Base-by-base conservation (phyloP, 2,888 invertebrate genomes). In the Dynastes maya region DNA sequence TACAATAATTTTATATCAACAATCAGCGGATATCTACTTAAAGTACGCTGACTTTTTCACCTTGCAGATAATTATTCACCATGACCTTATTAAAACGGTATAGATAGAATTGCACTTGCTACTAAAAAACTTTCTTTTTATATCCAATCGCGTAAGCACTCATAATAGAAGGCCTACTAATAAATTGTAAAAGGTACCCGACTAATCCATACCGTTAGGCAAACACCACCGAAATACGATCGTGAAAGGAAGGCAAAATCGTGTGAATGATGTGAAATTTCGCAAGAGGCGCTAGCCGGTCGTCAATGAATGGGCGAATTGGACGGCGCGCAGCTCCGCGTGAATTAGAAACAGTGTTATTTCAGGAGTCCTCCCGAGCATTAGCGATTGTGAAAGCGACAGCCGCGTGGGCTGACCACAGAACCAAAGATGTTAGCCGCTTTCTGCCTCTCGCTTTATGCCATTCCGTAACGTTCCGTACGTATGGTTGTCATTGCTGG, bases 301-400 rank as follows among this genome's bases (percentile, higher is more conserved):
- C 72, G 40, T 72, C 72, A 72, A 72, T 72, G 72, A 72, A 61
- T 40, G 61, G 40, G 61, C 58, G 71, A 72, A 72, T 11, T 61
- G 16, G 67, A 67, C 45, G 63, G 16, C 65, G 68, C 51, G 49
- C 68, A 16, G 68, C 51, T 68, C 65, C 45, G 63, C 37, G 53
- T 78, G 61, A 75, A 78, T 78, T 78, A 78, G 79, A 79, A 81
- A 81, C 78, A 79, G 77, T 80, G 79, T 80, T 81, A 81, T 79
- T 80, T 81, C 81, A 81, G 81, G 78, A 82, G 81, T 79, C 80
- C 65, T 51, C 27, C 49, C 58, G 61, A 9, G 77, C 71, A 78
- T 78, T 78, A 78, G 79, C 80, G 78, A 80, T 82, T 81, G 82
- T 80, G 81, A 82, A 82, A 82, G 81, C 72, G 67, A 75, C 75